Evolutionary conservation across 2,888 invertebrate species (phyloP).

Genomic region (Gymnocheta viridis): DNA sequence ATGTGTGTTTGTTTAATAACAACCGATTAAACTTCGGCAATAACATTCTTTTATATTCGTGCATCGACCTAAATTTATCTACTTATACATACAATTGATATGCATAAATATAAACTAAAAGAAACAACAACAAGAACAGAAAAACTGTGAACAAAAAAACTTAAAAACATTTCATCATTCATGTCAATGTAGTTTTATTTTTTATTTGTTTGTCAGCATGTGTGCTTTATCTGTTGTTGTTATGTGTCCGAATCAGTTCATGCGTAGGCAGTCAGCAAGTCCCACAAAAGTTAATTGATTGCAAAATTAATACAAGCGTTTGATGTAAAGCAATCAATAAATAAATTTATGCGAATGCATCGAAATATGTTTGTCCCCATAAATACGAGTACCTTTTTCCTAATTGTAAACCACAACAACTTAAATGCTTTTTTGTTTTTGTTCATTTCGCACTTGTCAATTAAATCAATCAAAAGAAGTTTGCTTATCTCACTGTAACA

Average conservation of each 20-base stretch:
- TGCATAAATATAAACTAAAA: constrained; percentile 2
- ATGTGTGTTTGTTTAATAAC: not conserved
- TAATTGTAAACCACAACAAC: too few species aligned
- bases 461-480: too few species aligned
- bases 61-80: constrained; percentile 43
- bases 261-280: constrained; percentile 40
- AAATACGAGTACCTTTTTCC: too few species aligned
- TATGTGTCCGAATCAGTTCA: constrained; percentile 22
- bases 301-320: constrained; percentile 42
- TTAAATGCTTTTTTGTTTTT: too few species aligned
- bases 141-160: not conserved
- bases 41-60: constrained; percentile 15
- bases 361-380: too few species aligned
- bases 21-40: constrained; percentile 22
- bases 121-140: not conserved
- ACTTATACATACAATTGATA: constrained; percentile 1
- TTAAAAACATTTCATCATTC: constrained; percentile 3
- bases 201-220: not conserved
- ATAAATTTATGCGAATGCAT: too few species aligned
- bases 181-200: not conserved
- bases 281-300: constrained; percentile 50
- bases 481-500: too few species aligned
- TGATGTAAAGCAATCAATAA: too few species aligned
- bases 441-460: too few species aligned
- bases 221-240: constrained; percentile 1